Conservation (phyloP, 2,113 vertebrate genomes). For the Glareola pratincola region DNA sequence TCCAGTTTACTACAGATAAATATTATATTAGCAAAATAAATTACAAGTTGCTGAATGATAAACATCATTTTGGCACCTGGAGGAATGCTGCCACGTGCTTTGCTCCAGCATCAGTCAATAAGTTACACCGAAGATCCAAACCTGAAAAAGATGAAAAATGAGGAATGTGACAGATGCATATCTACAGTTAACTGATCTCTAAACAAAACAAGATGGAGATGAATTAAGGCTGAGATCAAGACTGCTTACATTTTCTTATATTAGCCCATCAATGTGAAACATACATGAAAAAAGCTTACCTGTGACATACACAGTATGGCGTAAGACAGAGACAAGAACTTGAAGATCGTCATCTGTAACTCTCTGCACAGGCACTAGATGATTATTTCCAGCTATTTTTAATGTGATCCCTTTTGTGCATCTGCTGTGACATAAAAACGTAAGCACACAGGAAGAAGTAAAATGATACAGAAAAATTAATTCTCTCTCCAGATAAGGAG, state of each 20-base stretch:
- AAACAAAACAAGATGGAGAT: not conserved
- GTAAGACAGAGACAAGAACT: conserved; percentile 70
- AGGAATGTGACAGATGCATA: not conserved
- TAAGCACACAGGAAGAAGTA: not conserved
- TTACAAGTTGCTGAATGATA: not conserved
- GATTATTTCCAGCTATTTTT: conserved; percentile 78
- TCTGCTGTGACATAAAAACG: not conserved
- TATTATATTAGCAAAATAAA: not conserved
- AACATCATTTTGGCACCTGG: conserved; percentile 66
- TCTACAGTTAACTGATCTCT: not conserved
- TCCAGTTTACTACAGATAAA: not conserved
- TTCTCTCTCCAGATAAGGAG: not conserved
- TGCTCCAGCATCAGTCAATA: conserved; percentile 78
- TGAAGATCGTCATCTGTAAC: conserved; percentile 75
- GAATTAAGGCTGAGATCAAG: not conserved
- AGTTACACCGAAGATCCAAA: conserved; percentile 84
- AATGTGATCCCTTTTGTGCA: conserved; percentile 53
- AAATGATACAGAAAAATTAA: not conserved
- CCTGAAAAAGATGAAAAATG: conserved; percentile 68
- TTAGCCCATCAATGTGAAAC: not conserved
- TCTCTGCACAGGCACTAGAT: conserved; percentile 52
- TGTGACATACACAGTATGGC: conserved; percentile 50
- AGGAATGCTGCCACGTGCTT: conserved; percentile 73
- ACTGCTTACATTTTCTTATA: not conserved
- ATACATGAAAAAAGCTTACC: conserved; percentile 65